These are phyloP conservation scores for Priocnemis perturbator DNA, from an alignment of 2,888 invertebrate species.

Conservation along the genomic window DNA sequence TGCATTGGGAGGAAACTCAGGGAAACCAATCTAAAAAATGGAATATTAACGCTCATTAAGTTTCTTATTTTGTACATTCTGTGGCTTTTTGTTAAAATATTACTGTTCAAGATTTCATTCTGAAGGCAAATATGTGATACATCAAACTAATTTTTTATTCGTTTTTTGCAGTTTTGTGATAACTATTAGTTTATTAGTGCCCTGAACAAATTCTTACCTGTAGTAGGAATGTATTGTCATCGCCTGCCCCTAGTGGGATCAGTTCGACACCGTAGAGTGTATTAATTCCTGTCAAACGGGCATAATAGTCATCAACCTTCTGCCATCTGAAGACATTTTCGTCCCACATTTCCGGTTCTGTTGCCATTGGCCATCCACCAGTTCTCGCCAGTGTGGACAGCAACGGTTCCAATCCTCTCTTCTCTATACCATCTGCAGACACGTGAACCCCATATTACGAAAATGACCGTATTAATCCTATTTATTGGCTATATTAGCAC, in stretches of 20 bases:
- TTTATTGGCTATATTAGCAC: neutral
- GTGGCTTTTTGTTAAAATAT: neutral
- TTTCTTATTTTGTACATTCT: too few species aligned
- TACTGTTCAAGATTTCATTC: conserved; percentile 5
- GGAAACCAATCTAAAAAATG: too few species aligned
- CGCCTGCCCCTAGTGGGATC: neutral
- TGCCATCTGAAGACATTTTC: conserved; percentile 46
- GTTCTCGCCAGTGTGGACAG: conserved; percentile 43
- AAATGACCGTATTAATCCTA: neutral
- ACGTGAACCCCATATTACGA: neutral
- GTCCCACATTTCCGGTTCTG: conserved; percentile 50
- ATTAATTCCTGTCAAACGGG: conserved; percentile 33
- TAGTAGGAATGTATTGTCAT: neutral
- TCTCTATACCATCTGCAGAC: conserved; percentile 35
- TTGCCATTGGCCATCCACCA: conserved; percentile 55
- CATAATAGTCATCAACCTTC: conserved; percentile 45
- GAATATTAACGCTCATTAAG: too few species aligned
- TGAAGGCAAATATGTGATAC: neutral
- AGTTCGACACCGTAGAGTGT: neutral
- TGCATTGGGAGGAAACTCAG: too few species aligned
- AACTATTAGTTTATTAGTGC: too few species aligned
- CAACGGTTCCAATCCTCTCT: conserved; percentile 41
- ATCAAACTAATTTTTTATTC: too few species aligned
- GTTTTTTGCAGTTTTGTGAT: too few species aligned
- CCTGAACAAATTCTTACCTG: neutral